Percentiles rank a stretch among this genome's conserved stretches.
These are phyloP conservation scores for Gymnocypris eckloni DNA, from an alignment of 2,797 vertebrate species.

Conservation along the genomic window DNA sequence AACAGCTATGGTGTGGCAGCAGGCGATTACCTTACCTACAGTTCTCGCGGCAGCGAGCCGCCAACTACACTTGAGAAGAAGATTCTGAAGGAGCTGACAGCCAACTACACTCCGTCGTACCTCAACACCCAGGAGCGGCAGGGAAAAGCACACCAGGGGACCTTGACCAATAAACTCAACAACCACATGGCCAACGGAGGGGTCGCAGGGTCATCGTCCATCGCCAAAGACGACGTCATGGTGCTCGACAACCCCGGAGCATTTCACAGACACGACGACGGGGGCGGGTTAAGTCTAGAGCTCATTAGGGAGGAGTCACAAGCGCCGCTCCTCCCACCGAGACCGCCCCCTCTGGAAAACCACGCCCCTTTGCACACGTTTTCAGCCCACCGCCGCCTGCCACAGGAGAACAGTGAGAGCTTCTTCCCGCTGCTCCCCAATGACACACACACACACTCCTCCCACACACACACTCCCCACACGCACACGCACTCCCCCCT, in stretches of 20 bases:
- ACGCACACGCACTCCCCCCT: conserved; percentile 68
- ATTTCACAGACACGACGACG: conserved; percentile 90
- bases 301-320: conserved; percentile 96
- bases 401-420: conserved; percentile 95
- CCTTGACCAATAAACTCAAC: conserved; percentile 92
- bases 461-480: conserved; percentile 89
- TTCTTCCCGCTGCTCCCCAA: conserved; percentile 97
- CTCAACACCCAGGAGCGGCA: conserved; percentile 94
- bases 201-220: conserved; percentile 68
- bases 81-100: conserved; percentile 98
- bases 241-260: conserved; percentile 80
- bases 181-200: conserved; percentile 88
- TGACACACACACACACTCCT: conserved; percentile 89
- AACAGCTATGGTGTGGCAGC: conserved; percentile 98
- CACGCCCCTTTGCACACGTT: conserved; percentile 88
- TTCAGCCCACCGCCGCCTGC: conserved; percentile 84
- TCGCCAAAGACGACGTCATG: conserved; percentile 76
- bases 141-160: conserved; percentile 75
- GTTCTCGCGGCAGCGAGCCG: conserved; percentile 87
- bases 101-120: conserved; percentile 97
- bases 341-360: conserved; percentile 86
- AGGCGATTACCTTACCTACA: conserved; percentile 92
- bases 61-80: conserved; percentile 98
- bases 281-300: conserved; percentile 85
- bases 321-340: conserved; percentile 89